phyloP scores from a whole-genome alignment of 1,140 invertebrate genomes.

The Dysdera silvatica region DNA sequence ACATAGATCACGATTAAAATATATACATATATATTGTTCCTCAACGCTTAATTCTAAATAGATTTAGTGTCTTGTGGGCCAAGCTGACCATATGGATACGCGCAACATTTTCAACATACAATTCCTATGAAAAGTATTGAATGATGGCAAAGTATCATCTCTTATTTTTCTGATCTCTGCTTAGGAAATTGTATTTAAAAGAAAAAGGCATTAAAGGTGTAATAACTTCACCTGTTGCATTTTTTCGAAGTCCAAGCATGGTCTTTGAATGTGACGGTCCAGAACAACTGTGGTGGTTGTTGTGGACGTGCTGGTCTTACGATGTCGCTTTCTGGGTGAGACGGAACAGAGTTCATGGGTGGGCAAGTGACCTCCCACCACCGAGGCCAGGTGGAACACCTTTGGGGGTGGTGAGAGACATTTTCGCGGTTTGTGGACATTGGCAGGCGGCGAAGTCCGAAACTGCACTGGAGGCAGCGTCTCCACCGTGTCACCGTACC shows the following conservation, averaged over 20 bases:
- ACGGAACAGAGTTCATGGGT: constrained; percentile 40
- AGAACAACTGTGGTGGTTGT: constrained; percentile 47
- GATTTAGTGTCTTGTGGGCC: no score
- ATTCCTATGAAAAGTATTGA: no score
- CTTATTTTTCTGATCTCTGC: no score
- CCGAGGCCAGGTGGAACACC: constrained; percentile 57
- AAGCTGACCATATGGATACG: no score
- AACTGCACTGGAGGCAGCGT: constrained; percentile 72
- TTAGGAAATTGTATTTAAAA: no score
- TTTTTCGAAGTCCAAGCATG: constrained; percentile 90
- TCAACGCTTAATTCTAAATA: no score
- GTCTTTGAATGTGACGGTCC: constrained; percentile 56
- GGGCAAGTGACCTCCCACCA: constrained; percentile 32
- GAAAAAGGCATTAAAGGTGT: no score
- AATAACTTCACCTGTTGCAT: constrained; percentile 91
- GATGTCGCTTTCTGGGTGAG: constrained; percentile 41
- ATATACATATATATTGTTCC: no score
- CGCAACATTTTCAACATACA: no score
- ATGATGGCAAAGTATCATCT: no score
- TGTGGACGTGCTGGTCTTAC: constrained; percentile 31
- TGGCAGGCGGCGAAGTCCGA: constrained; percentile 75
- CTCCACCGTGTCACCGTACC: no score
- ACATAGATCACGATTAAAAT: no score
- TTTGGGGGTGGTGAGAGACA: constrained; percentile 42
- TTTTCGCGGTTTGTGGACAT: constrained; percentile 64